Evolutionary conservation across 2,113 vertebrate species (phyloP).

Genomic region (Podilymbus podiceps): DNA sequence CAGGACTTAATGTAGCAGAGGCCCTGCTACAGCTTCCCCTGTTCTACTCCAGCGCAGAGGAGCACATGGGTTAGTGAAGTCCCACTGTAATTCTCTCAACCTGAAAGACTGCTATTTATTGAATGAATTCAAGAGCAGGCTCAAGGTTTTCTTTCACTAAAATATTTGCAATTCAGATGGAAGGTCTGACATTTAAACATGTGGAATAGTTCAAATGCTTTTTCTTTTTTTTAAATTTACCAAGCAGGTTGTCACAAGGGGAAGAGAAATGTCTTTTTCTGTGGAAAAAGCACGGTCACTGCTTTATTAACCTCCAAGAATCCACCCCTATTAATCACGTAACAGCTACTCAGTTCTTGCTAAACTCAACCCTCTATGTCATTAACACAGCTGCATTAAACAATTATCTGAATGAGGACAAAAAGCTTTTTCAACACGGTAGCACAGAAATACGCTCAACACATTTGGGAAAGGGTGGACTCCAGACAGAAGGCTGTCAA

Average conservation of each 20-base stretch:
- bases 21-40: neutral
- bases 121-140: neutral
- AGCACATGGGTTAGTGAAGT: neutral
- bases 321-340: neutral
- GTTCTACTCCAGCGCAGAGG: neutral
- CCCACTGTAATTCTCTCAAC: neutral
- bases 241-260: neutral
- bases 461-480: neutral
- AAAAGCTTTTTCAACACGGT: neutral
- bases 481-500: neutral
- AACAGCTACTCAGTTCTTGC: slow-evolving; percentile 5
- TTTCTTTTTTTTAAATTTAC: neutral
- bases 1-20: neutral
- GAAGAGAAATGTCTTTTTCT: neutral
- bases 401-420: neutral
- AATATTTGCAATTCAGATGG: slow-evolving; percentile 37
- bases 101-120: neutral
- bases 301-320: slow-evolving; percentile 25
- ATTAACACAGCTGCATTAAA: neutral
- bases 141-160: slow-evolving; percentile 3
- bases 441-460: neutral
- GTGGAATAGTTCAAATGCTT: neutral
- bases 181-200: slow-evolving; percentile 21
- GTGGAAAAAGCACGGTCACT: neutral
- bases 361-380: neutral